phyloP scores from a whole-genome alignment of 2,797 vertebrate genomes.

The Spheniscus humboldti region DNA sequence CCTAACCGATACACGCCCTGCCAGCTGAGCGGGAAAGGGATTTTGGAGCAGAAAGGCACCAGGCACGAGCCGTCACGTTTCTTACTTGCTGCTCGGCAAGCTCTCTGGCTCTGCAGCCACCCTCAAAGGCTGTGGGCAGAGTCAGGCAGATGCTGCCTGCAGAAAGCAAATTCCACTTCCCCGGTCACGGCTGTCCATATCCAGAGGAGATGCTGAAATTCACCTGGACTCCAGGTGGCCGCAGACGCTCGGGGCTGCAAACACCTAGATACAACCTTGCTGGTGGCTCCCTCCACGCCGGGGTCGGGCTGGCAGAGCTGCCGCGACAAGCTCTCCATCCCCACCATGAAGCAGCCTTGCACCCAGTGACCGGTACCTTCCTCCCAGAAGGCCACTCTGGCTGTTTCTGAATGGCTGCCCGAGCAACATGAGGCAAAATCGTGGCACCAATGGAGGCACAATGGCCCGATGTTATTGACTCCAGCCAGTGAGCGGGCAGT shows the following conservation, averaged over 20 bases:
- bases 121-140: not conserved
- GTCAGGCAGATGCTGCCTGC: not conserved
- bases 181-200: fast-evolving
- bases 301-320: not conserved
- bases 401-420: slow-evolving; percentile 16
- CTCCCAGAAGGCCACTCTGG: not conserved
- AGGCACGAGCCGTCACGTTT: not conserved
- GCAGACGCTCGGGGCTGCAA: not conserved
- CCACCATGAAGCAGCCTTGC: not conserved
- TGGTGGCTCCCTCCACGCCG: fast-evolving
- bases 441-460: slow-evolving; percentile 46
- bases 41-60: not conserved
- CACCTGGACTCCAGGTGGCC: not conserved
- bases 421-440: slow-evolving; percentile 59
- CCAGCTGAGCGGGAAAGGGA: not conserved
- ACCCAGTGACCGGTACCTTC: not conserved
- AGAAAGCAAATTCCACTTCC: not conserved
- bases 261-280: not conserved
- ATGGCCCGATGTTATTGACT: slow-evolving; percentile 75
- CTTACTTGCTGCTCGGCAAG: not conserved
- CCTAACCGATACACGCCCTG: not conserved
- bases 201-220: not conserved
- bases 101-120: not conserved
- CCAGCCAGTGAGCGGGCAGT: slow-evolving; percentile 69
- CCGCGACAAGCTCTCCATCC: not conserved